Evolutionary conservation across 1,140 invertebrate genomes (phyloP).

Genomic region (Drosophila paulistorum): DNA sequence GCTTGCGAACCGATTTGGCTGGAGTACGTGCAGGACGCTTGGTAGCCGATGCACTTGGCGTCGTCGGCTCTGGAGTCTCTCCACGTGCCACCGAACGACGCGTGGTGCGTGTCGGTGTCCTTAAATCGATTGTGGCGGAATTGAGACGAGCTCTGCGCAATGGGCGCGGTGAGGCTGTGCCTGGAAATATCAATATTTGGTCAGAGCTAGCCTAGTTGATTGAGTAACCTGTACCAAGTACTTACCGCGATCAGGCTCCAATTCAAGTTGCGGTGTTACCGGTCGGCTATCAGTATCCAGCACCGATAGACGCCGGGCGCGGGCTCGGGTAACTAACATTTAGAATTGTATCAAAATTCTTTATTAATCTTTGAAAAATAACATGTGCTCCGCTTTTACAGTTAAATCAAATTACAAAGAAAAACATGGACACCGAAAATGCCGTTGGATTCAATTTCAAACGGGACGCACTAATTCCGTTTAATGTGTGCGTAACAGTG

Average conservation of each 20-base stretch:
- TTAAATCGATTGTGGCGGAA: constrained; percentile 46
- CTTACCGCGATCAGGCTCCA: constrained; percentile 53
- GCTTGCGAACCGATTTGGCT: constrained; percentile 44
- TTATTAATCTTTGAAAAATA: neutral
- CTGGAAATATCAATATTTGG: constrained; percentile 3
- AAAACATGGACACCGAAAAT: neutral
- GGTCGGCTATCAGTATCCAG: constrained; percentile 64
- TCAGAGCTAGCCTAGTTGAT: neutral
- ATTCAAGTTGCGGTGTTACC: constrained; percentile 55
- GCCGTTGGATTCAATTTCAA: neutral
- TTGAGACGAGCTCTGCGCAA: constrained; percentile 61
- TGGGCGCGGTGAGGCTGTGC: constrained; percentile 54
- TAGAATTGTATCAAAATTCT: neutral
- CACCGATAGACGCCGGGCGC: constrained; percentile 55
- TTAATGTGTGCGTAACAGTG: neutral
- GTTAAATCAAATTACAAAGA: no score
- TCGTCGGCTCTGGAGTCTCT: constrained; percentile 57
- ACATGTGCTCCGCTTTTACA: neutral
- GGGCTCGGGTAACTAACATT: constrained; percentile 62
- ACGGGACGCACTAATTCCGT: neutral
- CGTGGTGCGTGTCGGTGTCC: constrained; percentile 56
- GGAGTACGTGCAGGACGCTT: constrained; percentile 48
- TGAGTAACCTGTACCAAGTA: neutral
- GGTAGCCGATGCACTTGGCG: constrained; percentile 26
- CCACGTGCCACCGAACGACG: constrained; percentile 53